phyloP scores from a whole-genome alignment of 1,140 invertebrate genomes.

The Choristoneura fumiferana region DNA sequence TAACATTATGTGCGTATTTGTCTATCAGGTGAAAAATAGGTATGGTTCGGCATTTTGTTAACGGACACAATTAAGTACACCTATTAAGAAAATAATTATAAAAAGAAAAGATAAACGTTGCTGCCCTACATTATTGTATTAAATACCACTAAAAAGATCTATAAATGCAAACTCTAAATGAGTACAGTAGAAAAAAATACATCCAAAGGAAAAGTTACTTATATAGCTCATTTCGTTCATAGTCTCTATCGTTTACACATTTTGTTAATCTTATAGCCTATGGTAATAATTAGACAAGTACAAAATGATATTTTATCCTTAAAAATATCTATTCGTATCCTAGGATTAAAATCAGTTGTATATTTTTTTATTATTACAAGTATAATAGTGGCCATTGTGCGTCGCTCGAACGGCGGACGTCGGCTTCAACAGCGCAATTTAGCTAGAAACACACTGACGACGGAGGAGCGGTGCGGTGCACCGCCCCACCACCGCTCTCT shows the following conservation, averaged over 20 bases:
- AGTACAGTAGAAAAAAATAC: slow-evolving; percentile 75
- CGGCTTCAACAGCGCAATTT: no score
- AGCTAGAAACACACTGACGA: no score
- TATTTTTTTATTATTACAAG: slow-evolving; percentile 49
- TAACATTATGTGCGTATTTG: slow-evolving; percentile 10
- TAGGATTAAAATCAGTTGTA: slow-evolving; percentile 74
- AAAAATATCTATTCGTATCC: slow-evolving; percentile 71
- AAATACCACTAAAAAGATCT: slow-evolving; percentile 70
- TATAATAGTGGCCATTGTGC: slow-evolving; percentile 50
- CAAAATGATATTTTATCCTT: slow-evolving; percentile 76
- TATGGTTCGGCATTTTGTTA: slow-evolving; percentile 53
- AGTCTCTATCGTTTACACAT: slow-evolving; percentile 64
- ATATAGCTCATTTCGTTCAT: slow-evolving; percentile 71
- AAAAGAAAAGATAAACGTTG: slow-evolving; percentile 42
- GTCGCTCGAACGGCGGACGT: background rate
- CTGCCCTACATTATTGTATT: slow-evolving; percentile 63
- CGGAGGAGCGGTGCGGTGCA: no score
- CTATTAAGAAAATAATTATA: slow-evolving; percentile 48
- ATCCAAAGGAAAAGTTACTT: slow-evolving; percentile 65
- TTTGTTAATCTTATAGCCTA: slow-evolving; percentile 73
- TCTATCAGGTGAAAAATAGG: slow-evolving; percentile 52
- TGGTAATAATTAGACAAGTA: slow-evolving; percentile 77
- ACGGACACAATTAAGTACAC: slow-evolving; percentile 67
- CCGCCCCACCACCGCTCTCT: no score
- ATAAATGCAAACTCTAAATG: slow-evolving; percentile 75